Evolutionary conservation across 30 jellyfish, hydroid and myxozoan genomes (phyloP), one percentile per base, ranked within the genome.

Genomic region (Aurelia aurita complex sp. Pacific): DNA sequence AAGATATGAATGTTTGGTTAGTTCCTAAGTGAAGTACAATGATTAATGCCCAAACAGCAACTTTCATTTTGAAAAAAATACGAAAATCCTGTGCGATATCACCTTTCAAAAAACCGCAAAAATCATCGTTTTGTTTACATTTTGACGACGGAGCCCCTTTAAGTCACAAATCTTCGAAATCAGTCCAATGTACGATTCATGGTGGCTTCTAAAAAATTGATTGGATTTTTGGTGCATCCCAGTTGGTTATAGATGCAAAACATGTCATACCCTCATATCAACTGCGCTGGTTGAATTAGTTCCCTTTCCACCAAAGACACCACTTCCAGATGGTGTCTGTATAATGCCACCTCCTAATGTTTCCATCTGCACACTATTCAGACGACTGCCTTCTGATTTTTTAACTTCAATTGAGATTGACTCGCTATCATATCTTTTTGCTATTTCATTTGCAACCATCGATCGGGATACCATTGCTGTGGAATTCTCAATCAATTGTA

Each of bases 261-360:
- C 54, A 8, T 13, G 36, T 5, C 38, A 15, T 62, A 82, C 92
- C 92, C 60, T 71, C 1, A 74, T 8, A 34, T 34, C 85, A 19
- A 82, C 77, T 18, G 66, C 73, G 14, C 42, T 50, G 35, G 34
- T 61, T 61, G 51, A 10, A 82, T 69, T 82, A 10, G 85, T 59
- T 13, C 36, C 46, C 42, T 82, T 51, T 23, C 23, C 69, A 15
- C 67, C 85, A 73, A 82, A 51, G 13, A 82, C 17, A 36, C 74
- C 35, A 23, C 70, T 72, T 3, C 38, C 85, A 52, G 92, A 82
- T 11, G 92, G 92, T 17, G 85, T 55, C 42, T 57, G 78, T 11
- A 82, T 7, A 23, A 18, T 50, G 18, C 92, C 92, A 46, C 74
- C 85, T 8, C 33, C 72, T 53, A 82, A 17, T 10, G 92, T 82